Evolutionary conservation across 2,888 invertebrate genomes (phyloP), one percentile per base, ranked within the genome.

Genomic region (Athripsodes cinereus): DNA sequence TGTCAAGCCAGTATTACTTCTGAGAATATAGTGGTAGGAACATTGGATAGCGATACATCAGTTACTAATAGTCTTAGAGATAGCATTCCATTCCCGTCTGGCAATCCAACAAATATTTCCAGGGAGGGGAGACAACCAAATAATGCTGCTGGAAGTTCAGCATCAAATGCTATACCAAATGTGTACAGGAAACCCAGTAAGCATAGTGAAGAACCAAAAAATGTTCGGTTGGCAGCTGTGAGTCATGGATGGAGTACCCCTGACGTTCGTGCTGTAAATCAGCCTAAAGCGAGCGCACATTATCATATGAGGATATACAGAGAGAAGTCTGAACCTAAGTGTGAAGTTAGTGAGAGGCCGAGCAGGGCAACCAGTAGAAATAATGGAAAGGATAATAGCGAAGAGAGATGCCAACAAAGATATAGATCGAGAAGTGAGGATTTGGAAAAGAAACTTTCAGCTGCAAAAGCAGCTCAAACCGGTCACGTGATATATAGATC

Each of bases 401-500:
- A 68, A 66, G 67, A 67, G 55, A 74, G 72, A 58, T 13, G 3
- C 5, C 3, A 13, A 13, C 40, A 40, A 8, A 75, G 75, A 66
- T 69, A 71, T 60, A 72, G 76, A 64, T 76, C 78, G 65, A 74
- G 76, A 53, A 79, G 79, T 66, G 78, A 76, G 67, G 78, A 79
- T 64, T 67, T 76, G 63, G 72, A 75, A 2, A 79, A 79, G 68
- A 64, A 71, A 69, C 75, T 74, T 71, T 74, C 75, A 69, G 71
- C 72, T 65, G 67, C 74, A 64, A 68, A 71, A 53, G 75, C 73
- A 66, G 69, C 71, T 55, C 72, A 74, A 64, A 71, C 73, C 64
- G 77, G 77, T 62, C 77, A 76, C 66, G 73, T 81, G 72, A 78
- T 87, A 69, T 92, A 87, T 74, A 87, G 87, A 60, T 90, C 91